phyloP scores from a whole-genome alignment of 2,888 invertebrate genomes.

The Ornithoptera alexandrae region DNA sequence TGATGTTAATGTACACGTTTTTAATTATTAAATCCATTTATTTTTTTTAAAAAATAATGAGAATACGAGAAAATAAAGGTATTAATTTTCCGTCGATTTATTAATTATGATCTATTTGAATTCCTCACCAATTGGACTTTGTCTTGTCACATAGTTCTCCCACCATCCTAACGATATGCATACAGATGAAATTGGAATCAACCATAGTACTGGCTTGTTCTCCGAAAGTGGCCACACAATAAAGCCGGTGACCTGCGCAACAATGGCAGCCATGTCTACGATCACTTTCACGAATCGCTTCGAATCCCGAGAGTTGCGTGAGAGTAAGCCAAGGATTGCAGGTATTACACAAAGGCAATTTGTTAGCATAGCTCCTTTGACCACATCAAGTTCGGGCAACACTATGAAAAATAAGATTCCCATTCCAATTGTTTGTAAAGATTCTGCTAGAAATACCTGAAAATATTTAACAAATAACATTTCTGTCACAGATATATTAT shows the following conservation, averaged over 20 bases:
- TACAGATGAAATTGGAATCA: conserved; percentile 91
- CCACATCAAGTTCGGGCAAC: conserved; percentile 94
- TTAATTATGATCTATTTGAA: too few species aligned
- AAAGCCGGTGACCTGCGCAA: conserved; percentile 94
- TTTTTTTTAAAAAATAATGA: too few species aligned
- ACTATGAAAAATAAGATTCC: conserved; percentile 92
- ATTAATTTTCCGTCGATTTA: too few species aligned
- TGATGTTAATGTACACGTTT: too few species aligned
- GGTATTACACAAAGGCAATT: conserved; percentile 97
- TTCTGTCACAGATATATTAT: too few species aligned
- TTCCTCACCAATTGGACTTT: conserved; percentile 87
- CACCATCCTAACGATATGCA: conserved; percentile 97
- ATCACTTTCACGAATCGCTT: conserved; percentile 88
- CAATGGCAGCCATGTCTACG: conserved; percentile 91
- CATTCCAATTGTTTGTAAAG: conserved; percentile 92
- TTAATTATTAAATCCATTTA: too few species aligned
- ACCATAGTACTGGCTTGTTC: conserved; percentile 87
- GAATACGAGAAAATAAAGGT: too few species aligned
- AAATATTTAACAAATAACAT: conserved; percentile 35
- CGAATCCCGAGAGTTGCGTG: conserved; percentile 90
- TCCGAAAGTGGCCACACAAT: conserved; percentile 94
- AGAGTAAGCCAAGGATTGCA: conserved; percentile 86
- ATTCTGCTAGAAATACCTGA: conserved; percentile 90
- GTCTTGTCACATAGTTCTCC: conserved; percentile 96
- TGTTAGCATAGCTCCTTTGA: conserved; percentile 97